Evolutionary conservation across 2,888 invertebrate genomes (phyloP).

Genomic region (Tetranychus truncatus): DNA sequence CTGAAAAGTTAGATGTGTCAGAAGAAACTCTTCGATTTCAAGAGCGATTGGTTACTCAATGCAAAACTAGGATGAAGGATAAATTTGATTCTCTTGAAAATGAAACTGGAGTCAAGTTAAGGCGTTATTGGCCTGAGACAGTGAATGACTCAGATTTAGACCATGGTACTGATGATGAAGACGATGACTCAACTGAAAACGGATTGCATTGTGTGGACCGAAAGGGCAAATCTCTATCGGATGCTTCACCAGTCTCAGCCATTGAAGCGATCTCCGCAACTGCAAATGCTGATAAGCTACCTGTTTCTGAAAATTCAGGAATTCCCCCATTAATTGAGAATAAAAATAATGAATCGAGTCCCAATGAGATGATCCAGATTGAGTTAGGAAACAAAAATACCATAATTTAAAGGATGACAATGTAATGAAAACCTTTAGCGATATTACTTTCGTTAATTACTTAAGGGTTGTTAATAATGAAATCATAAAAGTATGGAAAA

Average conservation of each 20-base stretch:
- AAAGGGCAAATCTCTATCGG: not conserved
- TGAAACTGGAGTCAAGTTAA: constrained; percentile 24
- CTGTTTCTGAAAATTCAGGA: no score
- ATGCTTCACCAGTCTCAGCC: not conserved
- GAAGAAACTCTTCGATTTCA: not conserved
- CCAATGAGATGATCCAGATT: not conserved
- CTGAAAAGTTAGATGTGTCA: not conserved
- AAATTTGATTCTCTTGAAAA: constrained; percentile 24
- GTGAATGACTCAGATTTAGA: not conserved
- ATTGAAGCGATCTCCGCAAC: not conserved
- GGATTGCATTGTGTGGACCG: not conserved
- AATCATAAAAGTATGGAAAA: no score
- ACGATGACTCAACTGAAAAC: not conserved
- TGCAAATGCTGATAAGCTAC: not conserved
- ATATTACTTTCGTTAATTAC: no score
- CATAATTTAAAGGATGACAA: no score
- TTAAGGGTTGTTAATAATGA: no score
- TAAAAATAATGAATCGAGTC: not conserved
- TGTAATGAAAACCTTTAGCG: no score
- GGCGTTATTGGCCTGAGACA: constrained; percentile 11
- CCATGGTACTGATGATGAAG: not conserved
- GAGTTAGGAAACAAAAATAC: no score
- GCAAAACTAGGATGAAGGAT: constrained; percentile 5
- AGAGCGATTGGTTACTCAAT: not conserved
- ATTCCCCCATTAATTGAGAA: not conserved